These are phyloP conservation scores for Drosophila bipectinata DNA, from an alignment of 1,140 invertebrate species.

Conservation along the genomic window DNA sequence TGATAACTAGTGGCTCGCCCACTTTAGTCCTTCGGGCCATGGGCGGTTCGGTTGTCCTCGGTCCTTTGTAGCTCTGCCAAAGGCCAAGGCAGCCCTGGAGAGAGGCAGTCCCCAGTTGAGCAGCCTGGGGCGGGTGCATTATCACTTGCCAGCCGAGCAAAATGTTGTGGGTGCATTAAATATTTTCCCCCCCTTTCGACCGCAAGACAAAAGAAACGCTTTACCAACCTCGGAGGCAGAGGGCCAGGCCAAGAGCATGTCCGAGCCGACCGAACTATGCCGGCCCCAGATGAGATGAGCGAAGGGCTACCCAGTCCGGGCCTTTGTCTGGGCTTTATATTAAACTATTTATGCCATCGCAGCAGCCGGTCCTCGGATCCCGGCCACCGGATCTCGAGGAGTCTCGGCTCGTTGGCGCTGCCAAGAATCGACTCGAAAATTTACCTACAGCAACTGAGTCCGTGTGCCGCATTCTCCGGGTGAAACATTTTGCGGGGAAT, in stretches of 20 bases:
- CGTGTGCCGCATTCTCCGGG: constrained; percentile 30
- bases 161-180: constrained; percentile 78
- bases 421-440: constrained; percentile 31
- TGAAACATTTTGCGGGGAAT: constrained; percentile 66
- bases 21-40: constrained; percentile 25
- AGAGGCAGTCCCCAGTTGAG: neutral
- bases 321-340: constrained; percentile 76
- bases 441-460: constrained; percentile 43
- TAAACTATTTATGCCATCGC: constrained; percentile 67
- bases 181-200: constrained; percentile 46
- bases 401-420: constrained; percentile 44
- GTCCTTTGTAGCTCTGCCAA: constrained; percentile 32
- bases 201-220: constrained; percentile 56
- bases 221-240: constrained; percentile 10
- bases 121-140: constrained; percentile 55
- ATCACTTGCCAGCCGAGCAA: constrained; percentile 58
- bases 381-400: constrained; percentile 34
- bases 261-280: constrained; percentile 43
- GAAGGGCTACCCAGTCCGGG: constrained; percentile 28
- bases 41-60: constrained; percentile 1
- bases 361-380: constrained; percentile 14
- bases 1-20: constrained; percentile 52
- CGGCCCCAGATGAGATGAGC: constrained; percentile 38
- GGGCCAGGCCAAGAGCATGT: constrained; percentile 1
- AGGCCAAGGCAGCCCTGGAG: constrained; percentile 19